These are phyloP conservation scores for Synanthedon tipuliformis DNA, from an alignment of 2,888 invertebrate genomes.

Conservation along the genomic window DNA sequence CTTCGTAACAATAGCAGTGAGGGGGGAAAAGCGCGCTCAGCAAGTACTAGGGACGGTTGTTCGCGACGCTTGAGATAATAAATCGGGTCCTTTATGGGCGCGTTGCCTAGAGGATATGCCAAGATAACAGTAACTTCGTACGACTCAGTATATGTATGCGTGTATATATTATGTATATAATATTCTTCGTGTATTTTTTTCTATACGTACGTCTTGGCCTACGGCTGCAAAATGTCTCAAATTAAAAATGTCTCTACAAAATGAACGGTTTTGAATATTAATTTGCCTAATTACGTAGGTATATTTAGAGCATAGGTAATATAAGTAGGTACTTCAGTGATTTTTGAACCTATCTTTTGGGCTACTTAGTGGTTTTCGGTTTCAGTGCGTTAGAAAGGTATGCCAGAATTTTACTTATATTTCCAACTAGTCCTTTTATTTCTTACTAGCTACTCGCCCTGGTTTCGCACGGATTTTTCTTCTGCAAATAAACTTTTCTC, in stretches of 20 bases:
- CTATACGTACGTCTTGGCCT: conserved; percentile 44
- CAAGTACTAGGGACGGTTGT: conserved; percentile 48
- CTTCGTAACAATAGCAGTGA: conserved; percentile 70
- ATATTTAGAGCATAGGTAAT: no score
- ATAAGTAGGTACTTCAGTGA: no score
- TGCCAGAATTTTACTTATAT: no score
- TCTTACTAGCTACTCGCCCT: no score
- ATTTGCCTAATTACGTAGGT: no score
- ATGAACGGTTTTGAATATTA: no score
- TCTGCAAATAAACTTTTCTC: no score
- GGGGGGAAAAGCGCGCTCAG: conserved; percentile 63
- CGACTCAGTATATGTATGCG: conserved; percentile 27
- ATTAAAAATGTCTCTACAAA: conserved; percentile 20
- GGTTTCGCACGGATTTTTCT: no score
- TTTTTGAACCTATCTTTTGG: no score
- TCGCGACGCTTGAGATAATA: conserved; percentile 46
- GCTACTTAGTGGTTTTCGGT: no score
- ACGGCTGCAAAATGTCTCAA: conserved; percentile 24
- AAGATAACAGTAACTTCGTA: conserved; percentile 72
- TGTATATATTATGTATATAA: conserved; percentile 26
- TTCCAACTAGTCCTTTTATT: no score
- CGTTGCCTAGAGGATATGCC: conserved; percentile 70
- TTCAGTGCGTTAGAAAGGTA: no score
- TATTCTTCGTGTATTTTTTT: conserved; percentile 28
- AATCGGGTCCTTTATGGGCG: conserved; percentile 55